phyloP scores from a whole-genome alignment of 2,888 invertebrate genomes.

The Eristalinus sepulchralis region DNA sequence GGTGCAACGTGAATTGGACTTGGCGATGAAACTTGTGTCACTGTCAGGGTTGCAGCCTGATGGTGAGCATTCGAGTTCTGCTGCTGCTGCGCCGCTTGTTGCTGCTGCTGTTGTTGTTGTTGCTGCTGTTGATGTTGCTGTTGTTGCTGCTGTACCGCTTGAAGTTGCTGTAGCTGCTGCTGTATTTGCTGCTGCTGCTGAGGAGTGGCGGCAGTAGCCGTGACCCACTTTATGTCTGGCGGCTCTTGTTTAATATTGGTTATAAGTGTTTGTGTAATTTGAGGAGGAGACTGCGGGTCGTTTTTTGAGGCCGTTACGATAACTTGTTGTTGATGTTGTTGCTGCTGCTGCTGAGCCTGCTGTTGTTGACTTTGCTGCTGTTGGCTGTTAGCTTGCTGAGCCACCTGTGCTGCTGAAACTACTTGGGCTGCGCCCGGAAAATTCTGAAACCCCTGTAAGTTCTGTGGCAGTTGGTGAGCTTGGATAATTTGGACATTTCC shows the following conservation, averaged over 20 bases:
- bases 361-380: constrained; percentile 75
- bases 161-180: constrained; percentile 77
- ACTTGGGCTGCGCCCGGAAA: constrained; percentile 61
- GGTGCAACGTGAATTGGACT: constrained; percentile 61
- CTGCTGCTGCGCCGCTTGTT: constrained; percentile 48
- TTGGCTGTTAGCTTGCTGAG: constrained; percentile 72
- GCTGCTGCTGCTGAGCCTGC: constrained; percentile 70
- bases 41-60: constrained; percentile 39
- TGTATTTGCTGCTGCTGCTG: constrained; percentile 79
- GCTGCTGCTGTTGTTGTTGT: constrained; percentile 57
- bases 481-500: constrained; percentile 88
- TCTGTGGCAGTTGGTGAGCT: constrained; percentile 80
- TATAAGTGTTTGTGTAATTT: constrained; percentile 75
- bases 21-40: constrained; percentile 64
- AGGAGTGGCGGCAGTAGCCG: constrained; percentile 75
- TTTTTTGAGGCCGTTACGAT: constrained; percentile 76
- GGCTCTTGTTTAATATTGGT: constrained; percentile 79
- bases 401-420: constrained; percentile 34
- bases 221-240: constrained; percentile 78
- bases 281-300: constrained; percentile 79
- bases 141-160: constrained; percentile 54
- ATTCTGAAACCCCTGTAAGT: constrained; percentile 76
- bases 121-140: constrained; percentile 24
- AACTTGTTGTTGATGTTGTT: constrained; percentile 77
- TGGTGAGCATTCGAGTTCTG: constrained; percentile 51